These are phyloP conservation scores for Chaetops frenatus DNA, from an alignment of 2,113 vertebrate species.

Conservation along the genomic window DNA sequence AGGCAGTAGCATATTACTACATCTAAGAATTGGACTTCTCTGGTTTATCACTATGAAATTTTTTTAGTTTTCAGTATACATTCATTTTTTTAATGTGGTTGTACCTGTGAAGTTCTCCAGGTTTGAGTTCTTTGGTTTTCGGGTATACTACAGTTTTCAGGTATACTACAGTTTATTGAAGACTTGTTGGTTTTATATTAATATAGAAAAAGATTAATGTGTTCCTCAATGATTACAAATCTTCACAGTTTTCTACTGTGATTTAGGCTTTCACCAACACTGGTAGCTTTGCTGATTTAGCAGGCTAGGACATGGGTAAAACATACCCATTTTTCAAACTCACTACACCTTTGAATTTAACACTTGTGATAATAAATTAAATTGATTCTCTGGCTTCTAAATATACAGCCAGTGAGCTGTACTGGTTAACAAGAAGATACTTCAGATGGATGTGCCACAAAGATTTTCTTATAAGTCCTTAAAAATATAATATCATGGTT, in stretches of 20 bases:
- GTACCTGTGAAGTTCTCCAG: not conserved
- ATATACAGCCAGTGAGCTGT: not conserved
- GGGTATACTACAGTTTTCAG: not conserved
- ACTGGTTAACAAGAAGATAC: not conserved
- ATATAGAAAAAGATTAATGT: not conserved
- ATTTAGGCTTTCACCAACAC: not conserved
- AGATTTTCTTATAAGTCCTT: not conserved
- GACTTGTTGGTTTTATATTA: not conserved
- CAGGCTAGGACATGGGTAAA: not conserved
- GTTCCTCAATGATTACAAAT: not conserved
- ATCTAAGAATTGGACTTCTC: not conserved
- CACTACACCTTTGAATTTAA: not conserved
- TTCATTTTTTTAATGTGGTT: not conserved
- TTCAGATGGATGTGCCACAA: not conserved
- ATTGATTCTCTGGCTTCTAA: not conserved
- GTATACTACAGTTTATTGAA: not conserved
- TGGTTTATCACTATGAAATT: not conserved
- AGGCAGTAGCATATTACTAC: not conserved
- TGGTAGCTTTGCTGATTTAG: not conserved
- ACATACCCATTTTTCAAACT: not conserved
- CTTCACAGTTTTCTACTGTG: not conserved
- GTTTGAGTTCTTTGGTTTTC: not conserved
- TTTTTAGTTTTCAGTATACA: not conserved
- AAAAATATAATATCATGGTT: not conserved
- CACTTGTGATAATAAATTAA: not conserved